A percentile compares a stretch with the other conserved stretches of the same genome.
phyloP scores from a whole-genome alignment of 2,797 vertebrate species.

The Pseudochirops cupreus region DNA sequence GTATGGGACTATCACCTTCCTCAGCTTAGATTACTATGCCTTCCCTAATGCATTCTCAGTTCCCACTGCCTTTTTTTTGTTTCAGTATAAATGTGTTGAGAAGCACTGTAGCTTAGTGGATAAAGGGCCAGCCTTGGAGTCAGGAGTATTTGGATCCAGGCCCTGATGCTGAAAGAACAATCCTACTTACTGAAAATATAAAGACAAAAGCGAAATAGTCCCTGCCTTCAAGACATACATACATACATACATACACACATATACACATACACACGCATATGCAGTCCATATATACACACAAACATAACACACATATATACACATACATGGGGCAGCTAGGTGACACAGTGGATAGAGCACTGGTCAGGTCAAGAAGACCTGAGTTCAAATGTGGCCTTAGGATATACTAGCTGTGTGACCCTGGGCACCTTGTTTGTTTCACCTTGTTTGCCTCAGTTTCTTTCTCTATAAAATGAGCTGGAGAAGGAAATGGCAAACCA shows the following conservation, averaged over 20 bases:
- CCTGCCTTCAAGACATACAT: not conserved
- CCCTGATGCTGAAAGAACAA: not conserved
- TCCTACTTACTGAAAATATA: not conserved
- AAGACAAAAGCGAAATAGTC: not conserved
- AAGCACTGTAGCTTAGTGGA: not conserved
- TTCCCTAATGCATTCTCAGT: not conserved
- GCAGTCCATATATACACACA: not conserved
- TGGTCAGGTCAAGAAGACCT: not conserved
- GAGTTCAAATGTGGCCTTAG: not conserved
- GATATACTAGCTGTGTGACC: not conserved
- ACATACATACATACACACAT: not conserved
- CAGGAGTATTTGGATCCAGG: not conserved
- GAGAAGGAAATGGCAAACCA: not conserved
- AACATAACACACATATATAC: not conserved
- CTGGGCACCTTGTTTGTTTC: not conserved
- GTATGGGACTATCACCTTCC: not conserved
- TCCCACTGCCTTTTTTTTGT: not conserved
- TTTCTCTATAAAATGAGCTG: not conserved
- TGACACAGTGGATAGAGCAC: not conserved
- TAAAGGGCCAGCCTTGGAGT: not conserved
- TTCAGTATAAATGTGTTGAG: not conserved
- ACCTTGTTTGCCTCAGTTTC: not conserved
- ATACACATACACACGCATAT: not conserved
- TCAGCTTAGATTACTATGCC: not conserved
- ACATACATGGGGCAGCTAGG: not conserved